phyloP scores from a whole-genome alignment of 1,140 invertebrate genomes.

The Rhynchophorus ferrugineus region DNA sequence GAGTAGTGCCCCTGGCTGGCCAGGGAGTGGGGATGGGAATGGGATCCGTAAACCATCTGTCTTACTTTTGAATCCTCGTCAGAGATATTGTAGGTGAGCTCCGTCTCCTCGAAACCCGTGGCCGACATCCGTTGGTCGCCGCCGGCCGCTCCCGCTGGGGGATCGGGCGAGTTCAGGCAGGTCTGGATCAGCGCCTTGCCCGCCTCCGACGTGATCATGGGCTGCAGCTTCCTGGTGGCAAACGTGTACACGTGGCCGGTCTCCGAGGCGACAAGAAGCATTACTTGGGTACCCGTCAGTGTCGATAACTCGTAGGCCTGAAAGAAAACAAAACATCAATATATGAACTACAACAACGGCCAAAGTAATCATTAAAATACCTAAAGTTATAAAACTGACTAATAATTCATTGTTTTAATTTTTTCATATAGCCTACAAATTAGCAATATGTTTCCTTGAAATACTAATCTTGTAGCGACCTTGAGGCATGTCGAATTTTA shows the following conservation, averaged over 20 bases:
- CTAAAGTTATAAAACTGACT: no score
- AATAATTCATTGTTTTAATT: no score
- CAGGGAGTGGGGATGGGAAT: slow-evolving; percentile 51
- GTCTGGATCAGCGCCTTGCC: slow-evolving; percentile 98
- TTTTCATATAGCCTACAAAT: no score
- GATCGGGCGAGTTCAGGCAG: slow-evolving; percentile 96
- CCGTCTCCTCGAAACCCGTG: slow-evolving; percentile 96
- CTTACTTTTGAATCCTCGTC: slow-evolving; percentile 95
- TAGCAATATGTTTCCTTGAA: no score
- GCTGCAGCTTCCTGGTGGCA: slow-evolving; percentile 96
- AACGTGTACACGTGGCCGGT: slow-evolving; percentile 99
- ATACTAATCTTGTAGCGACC: no score
- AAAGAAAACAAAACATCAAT: slow-evolving; percentile 32
- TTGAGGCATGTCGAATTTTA: no score
- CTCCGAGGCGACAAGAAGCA: slow-evolving; percentile 91
- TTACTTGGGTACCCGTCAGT: slow-evolving; percentile 97
- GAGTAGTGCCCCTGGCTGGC: slow-evolving; percentile 37
- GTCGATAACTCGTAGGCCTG: slow-evolving; percentile 99
- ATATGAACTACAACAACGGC: neutral
- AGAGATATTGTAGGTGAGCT: slow-evolving; percentile 92
- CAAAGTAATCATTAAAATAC: no score
- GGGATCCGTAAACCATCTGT: slow-evolving; percentile 80
- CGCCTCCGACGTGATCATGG: slow-evolving; percentile 98
- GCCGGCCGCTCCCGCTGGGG: slow-evolving; percentile 61
- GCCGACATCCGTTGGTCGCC: slow-evolving; percentile 94